Base-by-base conservation (phyloP, 2,797 vertebrate species). In the Acanthurus leucopareius region DNA sequence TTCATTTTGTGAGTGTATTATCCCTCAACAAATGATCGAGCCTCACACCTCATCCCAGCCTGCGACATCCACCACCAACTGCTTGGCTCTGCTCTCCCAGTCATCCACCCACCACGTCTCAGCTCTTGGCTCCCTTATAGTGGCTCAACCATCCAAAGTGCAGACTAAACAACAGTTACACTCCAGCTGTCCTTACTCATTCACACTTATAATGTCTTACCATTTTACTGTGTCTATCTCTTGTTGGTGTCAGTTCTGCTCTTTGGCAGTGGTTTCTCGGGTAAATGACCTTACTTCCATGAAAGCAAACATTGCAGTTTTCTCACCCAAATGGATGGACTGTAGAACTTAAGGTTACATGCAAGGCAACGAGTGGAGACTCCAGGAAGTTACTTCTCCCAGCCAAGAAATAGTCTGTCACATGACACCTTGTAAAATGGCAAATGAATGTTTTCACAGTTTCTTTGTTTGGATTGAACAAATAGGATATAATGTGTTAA, bases 1-100 rank as follows among this genome's bases (percentile, higher is more conserved):
- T 48, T 69, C 0, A 65, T 79, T 83, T 65, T 35, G 14, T 42
- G 22, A 86, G 61, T 69, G 57, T 54, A 52, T 68, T 71, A 58
- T 59, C 61, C 52, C 40, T 1, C 20, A 73, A 64, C 40, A 74
- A 67, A 75, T 22, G 4, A 60, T 35, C 25, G 17, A 47, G 67
- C 44, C 66, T 79, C 62, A 42, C 66, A 47, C 75, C 53, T 53
- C 22, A 22, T 16, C 69, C 25, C 44, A 17, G 40, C 53, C 8
- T 40, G 25, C 49, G 47, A 56, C 52, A 20, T 65, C 68, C 44
- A 61, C n/a, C 44, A 10, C 63, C 48, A 47, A 52, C 42, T 52
- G 65, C 57, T 53, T 20, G 40, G 45, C 66, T 57, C 45, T n/a
- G 40, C 59, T 66, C 56, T 35, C n/a, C 3, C 58, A 54, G 25